phyloP scores from a whole-genome alignment of 2,888 invertebrate genomes.

The Epinotia bilunana region DNA sequence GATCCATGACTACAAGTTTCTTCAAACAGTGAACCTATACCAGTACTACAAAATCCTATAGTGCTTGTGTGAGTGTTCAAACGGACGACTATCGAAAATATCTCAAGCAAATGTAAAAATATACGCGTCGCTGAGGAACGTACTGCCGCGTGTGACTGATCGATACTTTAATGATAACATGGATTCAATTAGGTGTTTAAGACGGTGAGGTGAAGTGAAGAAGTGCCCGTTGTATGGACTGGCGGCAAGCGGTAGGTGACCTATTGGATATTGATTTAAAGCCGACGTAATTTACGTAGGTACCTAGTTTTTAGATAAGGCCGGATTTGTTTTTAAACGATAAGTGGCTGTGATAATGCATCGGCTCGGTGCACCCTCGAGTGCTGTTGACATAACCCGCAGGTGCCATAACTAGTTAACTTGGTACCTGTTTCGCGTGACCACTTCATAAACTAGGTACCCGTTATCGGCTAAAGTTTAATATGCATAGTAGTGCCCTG shows the following conservation, averaged over 20 bases:
- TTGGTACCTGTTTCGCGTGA: conserved; percentile 34
- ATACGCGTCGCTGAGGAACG: conserved; percentile 78
- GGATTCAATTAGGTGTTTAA: conserved; percentile 81
- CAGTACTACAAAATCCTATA: conserved; percentile 8
- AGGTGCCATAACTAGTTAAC: conserved; percentile 20
- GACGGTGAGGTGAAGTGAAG: conserved; percentile 64
- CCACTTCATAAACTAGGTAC: conserved; percentile 20
- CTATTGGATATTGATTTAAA: conserved; percentile 74
- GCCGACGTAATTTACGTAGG: conserved; percentile 67
- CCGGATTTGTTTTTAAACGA: conserved; percentile 75
- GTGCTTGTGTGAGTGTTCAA: conserved; percentile 48
- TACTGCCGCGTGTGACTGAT: conserved; percentile 80
- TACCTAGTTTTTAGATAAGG: conserved; percentile 64
- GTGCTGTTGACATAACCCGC: conserved; percentile 36
- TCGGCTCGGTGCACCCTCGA: conserved; percentile 28
- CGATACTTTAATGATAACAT: conserved; percentile 84
- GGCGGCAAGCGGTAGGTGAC: conserved; percentile 67
- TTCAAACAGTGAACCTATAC: conserved; percentile 50
- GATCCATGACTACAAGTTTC: conserved; percentile 71
- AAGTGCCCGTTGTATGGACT: conserved; percentile 53
- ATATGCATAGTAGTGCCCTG: conserved; percentile 21
- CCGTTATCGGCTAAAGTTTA: conserved; percentile 16
- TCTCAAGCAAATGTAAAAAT: conserved; percentile 79
- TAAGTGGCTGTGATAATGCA: conserved; percentile 58
- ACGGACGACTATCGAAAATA: conserved; percentile 68